Evolutionary conservation across 2,797 vertebrate genomes (phyloP), one percentile per base, ranked within the genome.

Genomic region (Manis crassicaudata): DNA sequence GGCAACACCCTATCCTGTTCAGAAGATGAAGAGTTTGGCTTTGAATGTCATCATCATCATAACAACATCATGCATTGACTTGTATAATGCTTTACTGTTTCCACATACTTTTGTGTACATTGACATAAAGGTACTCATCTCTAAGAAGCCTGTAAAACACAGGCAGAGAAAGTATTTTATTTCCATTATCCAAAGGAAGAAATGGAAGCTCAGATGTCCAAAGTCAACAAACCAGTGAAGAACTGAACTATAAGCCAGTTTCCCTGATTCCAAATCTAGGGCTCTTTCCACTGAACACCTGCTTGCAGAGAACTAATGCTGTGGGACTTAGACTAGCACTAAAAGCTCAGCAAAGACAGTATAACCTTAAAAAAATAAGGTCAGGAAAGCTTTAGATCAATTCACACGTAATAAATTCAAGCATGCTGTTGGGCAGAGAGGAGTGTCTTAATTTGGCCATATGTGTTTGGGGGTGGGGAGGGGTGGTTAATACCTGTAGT

Each of bases 171-270:
- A 18, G 7, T 82, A 80, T 75, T 77, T 94, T 75, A 80, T 93
- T 77, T 88, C 76, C 68, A 88, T 85, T 63, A 90, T 29, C 32
- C 76, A 90, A 80, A 94, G 35, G 84, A 90, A 86, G 76, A 93
- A 90, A 68, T 4, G 32, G 79, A 96, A 92, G 54, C 46, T 92
- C 73, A 76, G 63, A 80, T 70, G 54, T 92, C 68, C 70, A 90
- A 70, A 13, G 25, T 70, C 32, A 54, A 83, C 46, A 82, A 1
- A 52, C 35, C 18, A 25, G 52, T 56, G 70, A 86, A n/a, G 62
- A 88, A 75, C 60, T 58, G 37, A 88, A 87, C 9, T 21, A 40
- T 6, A 46, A 7, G 40, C 56, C 25, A 46, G 27, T 21, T 63
- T 9, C 35, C 35, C 65, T 72, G 56, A 90, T 72, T 84, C 43